A percentile compares a stretch with the other conserved stretches of the same genome.
These are phyloP conservation scores for Syngnathus typhle DNA, from an alignment of 2,113 vertebrate genomes.

Conservation along the genomic window DNA sequence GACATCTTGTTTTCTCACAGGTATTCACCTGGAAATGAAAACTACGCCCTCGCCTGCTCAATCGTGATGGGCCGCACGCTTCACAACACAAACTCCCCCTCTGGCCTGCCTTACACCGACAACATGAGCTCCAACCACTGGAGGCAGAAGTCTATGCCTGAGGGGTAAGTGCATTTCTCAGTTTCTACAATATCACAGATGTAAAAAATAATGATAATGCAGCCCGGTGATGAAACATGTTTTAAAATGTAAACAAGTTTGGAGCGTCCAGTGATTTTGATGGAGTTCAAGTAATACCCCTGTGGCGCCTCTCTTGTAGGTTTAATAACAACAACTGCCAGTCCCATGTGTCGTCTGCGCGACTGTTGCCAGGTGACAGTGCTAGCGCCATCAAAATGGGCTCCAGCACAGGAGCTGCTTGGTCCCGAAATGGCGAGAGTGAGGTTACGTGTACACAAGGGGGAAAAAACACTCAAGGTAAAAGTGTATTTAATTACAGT, in stretches of 20 bases:
- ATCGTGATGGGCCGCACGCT: constrained; percentile 82
- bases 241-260: neutral
- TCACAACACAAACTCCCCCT: constrained; percentile 82
- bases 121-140: constrained; percentile 76
- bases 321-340: constrained; percentile 85
- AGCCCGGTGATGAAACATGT: neutral
- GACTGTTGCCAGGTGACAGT: constrained; percentile 76
- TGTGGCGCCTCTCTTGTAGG: constrained; percentile 56
- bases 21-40: constrained; percentile 85
- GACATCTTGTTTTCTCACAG: constrained; percentile 54
- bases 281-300: neutral
- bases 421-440: constrained; percentile 79
- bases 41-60: constrained; percentile 87
- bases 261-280: neutral
- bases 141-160: constrained; percentile 88
- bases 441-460: constrained; percentile 29
- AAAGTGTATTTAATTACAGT: neutral
- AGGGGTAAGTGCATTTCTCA: constrained; percentile 71
- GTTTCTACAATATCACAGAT: neutral
- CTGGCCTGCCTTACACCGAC: constrained; percentile 80
- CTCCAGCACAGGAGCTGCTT: constrained; percentile 48
- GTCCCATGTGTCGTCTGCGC: constrained; percentile 80
- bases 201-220: neutral
- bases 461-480: constrained; percentile 49
- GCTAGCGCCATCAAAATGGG: constrained; percentile 76